Evolutionary conservation across 2,797 vertebrate genomes (phyloP).

Genomic region (Pteropus rufus): DNA sequence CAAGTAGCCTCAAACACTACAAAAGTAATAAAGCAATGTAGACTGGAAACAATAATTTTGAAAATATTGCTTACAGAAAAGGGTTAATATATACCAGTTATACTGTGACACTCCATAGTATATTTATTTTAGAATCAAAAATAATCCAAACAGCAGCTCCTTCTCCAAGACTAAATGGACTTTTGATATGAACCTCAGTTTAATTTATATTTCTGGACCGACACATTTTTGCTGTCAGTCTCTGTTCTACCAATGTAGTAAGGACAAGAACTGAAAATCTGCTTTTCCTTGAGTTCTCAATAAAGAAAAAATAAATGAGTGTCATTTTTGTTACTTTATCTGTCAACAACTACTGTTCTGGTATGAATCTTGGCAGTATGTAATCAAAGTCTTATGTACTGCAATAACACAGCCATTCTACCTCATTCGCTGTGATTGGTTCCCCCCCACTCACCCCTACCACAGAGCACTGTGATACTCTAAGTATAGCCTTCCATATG

Average conservation of each 20-base stretch:
- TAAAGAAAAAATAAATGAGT: conserved; percentile 86
- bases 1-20: background rate
- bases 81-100: conserved; percentile 52
- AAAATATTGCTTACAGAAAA: background rate
- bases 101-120: background rate
- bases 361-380: conserved; percentile 84
- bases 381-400: conserved; percentile 86
- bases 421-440: conserved; percentile 81
- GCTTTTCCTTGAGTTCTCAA: conserved; percentile 85
- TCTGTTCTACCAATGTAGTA: conserved; percentile 81
- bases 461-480: conserved; percentile 75
- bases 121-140: conserved; percentile 77
- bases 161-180: conserved; percentile 81
- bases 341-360: conserved; percentile 85
- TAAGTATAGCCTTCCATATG: conserved; percentile 72
- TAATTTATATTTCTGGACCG: conserved; percentile 84
- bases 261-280: conserved; percentile 85
- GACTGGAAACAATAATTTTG: background rate
- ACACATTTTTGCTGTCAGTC: conserved; percentile 83
- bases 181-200: conserved; percentile 82
- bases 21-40: background rate
- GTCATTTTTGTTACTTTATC: conserved; percentile 87
- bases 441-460: conserved; percentile 54
- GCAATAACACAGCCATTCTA: conserved; percentile 82
- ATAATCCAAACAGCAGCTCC: conserved; percentile 79